Evolutionary conservation across 2,888 invertebrate genomes (phyloP).

Genomic region (Herminia tarsipennalis): DNA sequence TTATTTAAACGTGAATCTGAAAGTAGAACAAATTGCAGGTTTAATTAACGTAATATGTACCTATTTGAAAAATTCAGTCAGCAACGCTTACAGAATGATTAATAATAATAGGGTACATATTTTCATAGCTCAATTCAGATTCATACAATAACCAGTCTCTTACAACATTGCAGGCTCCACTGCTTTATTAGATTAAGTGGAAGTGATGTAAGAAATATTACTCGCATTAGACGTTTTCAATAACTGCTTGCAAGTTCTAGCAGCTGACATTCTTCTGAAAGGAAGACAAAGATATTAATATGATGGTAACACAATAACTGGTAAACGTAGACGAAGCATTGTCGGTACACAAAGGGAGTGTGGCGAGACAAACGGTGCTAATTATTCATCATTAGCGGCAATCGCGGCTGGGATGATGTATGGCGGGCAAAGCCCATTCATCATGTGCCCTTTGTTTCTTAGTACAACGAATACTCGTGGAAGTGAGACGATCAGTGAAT

Average conservation of each 20-base stretch:
- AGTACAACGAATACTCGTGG: conserved; percentile 31
- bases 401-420: conserved; percentile 57
- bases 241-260: not conserved
- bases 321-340: conserved; percentile 39
- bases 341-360: conserved; percentile 53
- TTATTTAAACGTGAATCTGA: no score
- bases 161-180: no score
- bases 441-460: conserved; percentile 57
- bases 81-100: no score
- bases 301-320: conserved; percentile 47
- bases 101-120: not conserved
- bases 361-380: conserved; percentile 63
- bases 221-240: no score
- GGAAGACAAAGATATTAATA: conserved; percentile 36
- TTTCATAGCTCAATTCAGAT: no score
- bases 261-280: conserved; percentile 16
- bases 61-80: no score
- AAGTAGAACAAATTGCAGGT: no score
- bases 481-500: conserved; percentile 19
- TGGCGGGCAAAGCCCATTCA: conserved; percentile 54
- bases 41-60: no score
- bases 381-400: conserved; percentile 73
- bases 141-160: not conserved
- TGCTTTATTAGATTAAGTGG: no score
- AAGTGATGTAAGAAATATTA: no score